phyloP scores from a whole-genome alignment of 2,797 vertebrate genomes.

The Phrynocephalus guinanensis region DNA sequence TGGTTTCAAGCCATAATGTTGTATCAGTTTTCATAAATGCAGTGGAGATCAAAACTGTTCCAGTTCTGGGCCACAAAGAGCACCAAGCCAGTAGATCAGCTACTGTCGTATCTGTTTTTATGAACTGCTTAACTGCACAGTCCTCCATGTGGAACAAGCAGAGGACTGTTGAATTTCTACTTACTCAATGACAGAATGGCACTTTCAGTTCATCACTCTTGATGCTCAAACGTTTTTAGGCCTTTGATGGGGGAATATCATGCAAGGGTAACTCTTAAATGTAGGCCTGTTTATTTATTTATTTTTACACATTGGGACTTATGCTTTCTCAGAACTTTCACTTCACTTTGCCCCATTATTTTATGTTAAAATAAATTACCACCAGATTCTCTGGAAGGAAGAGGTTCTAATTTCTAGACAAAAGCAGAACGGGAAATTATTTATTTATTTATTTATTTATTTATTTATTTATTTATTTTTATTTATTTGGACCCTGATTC shows the following conservation, averaged over 20 bases:
- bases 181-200: slow-evolving; percentile 30
- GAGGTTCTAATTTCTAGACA: background rate
- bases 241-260: background rate
- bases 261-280: slow-evolving; percentile 22
- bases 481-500: no score
- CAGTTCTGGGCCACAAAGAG: slow-evolving; percentile 51
- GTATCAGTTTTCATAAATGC: slow-evolving; percentile 53
- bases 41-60: slow-evolving; percentile 54
- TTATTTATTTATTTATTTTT: no score
- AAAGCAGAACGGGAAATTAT: no score
- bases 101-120: slow-evolving; percentile 32
- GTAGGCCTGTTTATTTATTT: background rate
- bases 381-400: background rate
- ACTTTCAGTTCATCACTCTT: slow-evolving; percentile 14
- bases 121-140: slow-evolving; percentile 55
- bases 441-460: no score
- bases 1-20: background rate
- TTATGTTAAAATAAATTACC: background rate
- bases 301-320: slow-evolving; percentile 16
- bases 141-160: slow-evolving; percentile 35
- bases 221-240: slow-evolving; percentile 1
- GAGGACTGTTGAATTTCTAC: background rate
- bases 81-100: slow-evolving; percentile 27
- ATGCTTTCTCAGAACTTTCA: background rate
- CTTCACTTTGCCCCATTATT: background rate